A percentile compares a stretch with the other conserved stretches of the same genome.
These are phyloP conservation scores for Varanus komodoensis DNA, from an alignment of 2,113 vertebrate species.

Conservation along the genomic window DNA sequence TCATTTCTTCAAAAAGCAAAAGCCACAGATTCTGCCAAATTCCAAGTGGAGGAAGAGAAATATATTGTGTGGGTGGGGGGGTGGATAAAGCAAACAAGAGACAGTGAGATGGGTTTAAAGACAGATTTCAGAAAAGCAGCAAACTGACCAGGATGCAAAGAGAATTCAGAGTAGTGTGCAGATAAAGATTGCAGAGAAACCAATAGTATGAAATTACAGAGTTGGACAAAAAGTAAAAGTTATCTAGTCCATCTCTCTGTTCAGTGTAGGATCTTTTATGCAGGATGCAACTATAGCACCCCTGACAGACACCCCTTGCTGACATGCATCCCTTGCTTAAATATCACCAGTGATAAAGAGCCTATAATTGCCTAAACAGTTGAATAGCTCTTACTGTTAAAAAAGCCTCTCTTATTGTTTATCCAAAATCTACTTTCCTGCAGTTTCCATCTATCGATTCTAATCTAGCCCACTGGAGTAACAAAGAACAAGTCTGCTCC, in stretches of 20 bases:
- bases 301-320: background rate
- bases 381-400: background rate
- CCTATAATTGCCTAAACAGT: background rate
- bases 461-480: too few relatives aligned
- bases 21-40: background rate
- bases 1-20: background rate
- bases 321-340: background rate
- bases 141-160: background rate
- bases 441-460: background rate
- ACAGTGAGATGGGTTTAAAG: background rate
- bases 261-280: background rate
- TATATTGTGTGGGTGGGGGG: too few relatives aligned
- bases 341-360: background rate
- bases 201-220: background rate
- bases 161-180: too few relatives aligned
- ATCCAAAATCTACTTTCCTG: background rate
- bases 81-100: too few relatives aligned
- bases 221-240: background rate
- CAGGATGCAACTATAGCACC: background rate
- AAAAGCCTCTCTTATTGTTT: background rate
- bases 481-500: too few relatives aligned
- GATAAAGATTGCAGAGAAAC: background rate
- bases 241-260: background rate
- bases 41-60: background rate
- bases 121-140: background rate